These are phyloP conservation scores for Epinephelus fuscoguttatus DNA, from an alignment of 2,113 vertebrate genomes.

Conservation along the genomic window DNA sequence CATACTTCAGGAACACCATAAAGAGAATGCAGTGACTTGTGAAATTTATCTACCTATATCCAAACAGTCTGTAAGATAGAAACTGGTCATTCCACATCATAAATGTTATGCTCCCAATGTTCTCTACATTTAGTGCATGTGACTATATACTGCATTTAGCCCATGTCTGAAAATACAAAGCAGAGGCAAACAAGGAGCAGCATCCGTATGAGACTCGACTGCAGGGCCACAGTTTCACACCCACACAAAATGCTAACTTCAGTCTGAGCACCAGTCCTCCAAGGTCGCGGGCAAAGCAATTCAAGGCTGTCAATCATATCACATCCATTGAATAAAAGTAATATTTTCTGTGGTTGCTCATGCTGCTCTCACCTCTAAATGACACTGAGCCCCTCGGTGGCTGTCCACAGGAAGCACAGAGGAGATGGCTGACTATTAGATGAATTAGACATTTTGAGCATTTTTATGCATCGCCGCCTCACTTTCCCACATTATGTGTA, in stretches of 20 bases:
- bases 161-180: slow-evolving; percentile 23
- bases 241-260: slow-evolving; percentile 50
- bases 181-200: slow-evolving; percentile 14
- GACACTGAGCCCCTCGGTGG: slow-evolving; percentile 61
- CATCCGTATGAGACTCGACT: slow-evolving; percentile 25
- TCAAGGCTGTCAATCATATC: slow-evolving; percentile 69
- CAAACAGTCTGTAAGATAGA: neutral
- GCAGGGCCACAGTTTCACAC: slow-evolving; percentile 43
- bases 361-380: slow-evolving; percentile 73
- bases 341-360: slow-evolving; percentile 67
- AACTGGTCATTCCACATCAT: neutral
- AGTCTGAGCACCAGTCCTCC: slow-evolving; percentile 47
- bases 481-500: slow-evolving; percentile 40
- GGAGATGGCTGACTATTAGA: slow-evolving; percentile 45
- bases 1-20: neutral
- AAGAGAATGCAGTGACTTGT: neutral
- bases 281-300: slow-evolving; percentile 68
- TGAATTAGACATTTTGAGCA: slow-evolving; percentile 47
- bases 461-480: slow-evolving; percentile 49
- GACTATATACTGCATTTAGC: neutral
- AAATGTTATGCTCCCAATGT: neutral
- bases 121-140: neutral
- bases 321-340: slow-evolving; percentile 67
- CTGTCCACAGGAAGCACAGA: slow-evolving; percentile 34
- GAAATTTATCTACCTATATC: neutral